Evolutionary conservation across 2,113 vertebrate species (phyloP), one percentile per base, ranked within the genome.

Genomic region (Callipepla squamata): DNA sequence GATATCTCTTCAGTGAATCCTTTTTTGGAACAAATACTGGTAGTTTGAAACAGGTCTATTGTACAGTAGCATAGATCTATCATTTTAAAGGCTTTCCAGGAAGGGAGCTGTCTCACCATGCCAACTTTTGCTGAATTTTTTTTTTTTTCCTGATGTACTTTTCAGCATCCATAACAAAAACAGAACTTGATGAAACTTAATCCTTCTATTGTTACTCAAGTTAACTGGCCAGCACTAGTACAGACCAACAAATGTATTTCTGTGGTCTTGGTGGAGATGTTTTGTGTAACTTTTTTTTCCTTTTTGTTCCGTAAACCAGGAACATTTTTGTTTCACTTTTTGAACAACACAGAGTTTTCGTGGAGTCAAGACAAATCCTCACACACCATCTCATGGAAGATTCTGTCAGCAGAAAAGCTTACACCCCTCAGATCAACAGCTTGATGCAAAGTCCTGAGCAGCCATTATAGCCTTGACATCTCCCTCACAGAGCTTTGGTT

Each of bases 341-440:
- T 32, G 19, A 89, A 42, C 5, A 69, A 38, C 1, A 0, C n/a
- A 67, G 34, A 32, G 6, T 3, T 1, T 62, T 2, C 21, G n/a
- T 9, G 3, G 9, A 87, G 62, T 6, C 4, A 34, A 57, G 51
- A 38, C 11, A 44, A 85, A 21, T 38, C 36, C 30, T 47, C 7
- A 2, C 2, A 7, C 13, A 23, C 4, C 2, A 0, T 11, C n/a
- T 36, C 30, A 8, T 4, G 5, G 2, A 79, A 7, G 30, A 30
- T 22, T 16, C 51, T 32, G 4, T 7, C 20, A 48, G 13, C 2
- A 55, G 32, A 53, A 87, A 72, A 87, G 38, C 22, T 5, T 0
- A 59, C 16, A 25, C 3, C 77, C 4, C 44, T 87, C 72, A 68
- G 30, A 15, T 91, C 67, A 47, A 57, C 21, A 74, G 19, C 21